Evolutionary conservation across 1,140 invertebrate genomes (phyloP), one percentile per base, ranked within the genome.

Genomic region (Lerema accius): DNA sequence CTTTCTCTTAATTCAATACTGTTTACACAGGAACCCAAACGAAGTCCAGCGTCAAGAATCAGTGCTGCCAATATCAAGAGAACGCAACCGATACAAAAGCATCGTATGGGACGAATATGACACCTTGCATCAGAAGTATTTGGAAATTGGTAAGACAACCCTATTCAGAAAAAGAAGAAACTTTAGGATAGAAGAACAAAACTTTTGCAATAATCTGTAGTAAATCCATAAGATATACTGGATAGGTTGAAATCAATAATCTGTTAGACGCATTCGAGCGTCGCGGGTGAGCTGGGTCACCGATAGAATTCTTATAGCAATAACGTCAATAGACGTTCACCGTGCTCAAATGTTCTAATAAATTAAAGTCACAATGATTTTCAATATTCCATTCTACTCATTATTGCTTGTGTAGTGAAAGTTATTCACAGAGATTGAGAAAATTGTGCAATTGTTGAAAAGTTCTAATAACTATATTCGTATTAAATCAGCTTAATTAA

Each of bases 21-120:
- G 61, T 70, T 35, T 59, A 59, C 39, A 2, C 91, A 98, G 97
- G 63, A 97, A 98, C 91, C 97, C 97, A 0, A 98, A 98, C 76
- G 95, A 96, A 72, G 94, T 96, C 64, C 94, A 96, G 71, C 93
- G 94, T 56, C 95, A 95, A 71, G 94, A 95, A 65, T 92, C 94
- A 1, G 91, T 94, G 15, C 88, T 97, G 40, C 94, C 95, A 0
- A 94, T 94, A 61, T 97, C 94, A 43, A 95, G 94, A 76, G 96
- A 97, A 85, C 93, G 94, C 39, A 97, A 96, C 84, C 93, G 96
- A 48, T 98, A 97, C 82, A 94, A 95, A 51, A 95, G 94, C 50
- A 94, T 96, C 61, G 93, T 94, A 0, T 98, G 97, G 97, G 97
- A 98, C 66, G 95, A 96, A 76, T 98, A 98, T 84, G 96, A 98